These are phyloP conservation scores for Petrocephalus microphthalmus DNA, from an alignment of 2,113 vertebrate species.

Conservation along the genomic window DNA sequence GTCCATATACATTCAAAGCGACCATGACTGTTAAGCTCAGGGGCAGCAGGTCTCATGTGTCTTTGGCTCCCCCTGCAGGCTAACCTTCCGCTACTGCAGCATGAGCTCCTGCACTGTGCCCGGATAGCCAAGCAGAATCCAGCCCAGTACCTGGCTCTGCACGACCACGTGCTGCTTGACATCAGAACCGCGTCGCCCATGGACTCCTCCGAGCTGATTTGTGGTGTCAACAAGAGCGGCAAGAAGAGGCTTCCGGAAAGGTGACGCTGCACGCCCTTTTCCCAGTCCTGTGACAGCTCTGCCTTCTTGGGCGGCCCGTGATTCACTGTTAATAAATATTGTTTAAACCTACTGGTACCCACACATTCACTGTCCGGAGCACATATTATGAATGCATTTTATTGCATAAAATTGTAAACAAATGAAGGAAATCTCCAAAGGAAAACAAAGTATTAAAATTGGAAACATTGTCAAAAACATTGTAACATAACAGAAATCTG, in stretches of 20 bases:
- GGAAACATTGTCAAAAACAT: neutral
- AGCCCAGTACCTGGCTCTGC: conserved; percentile 94
- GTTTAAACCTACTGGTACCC: neutral
- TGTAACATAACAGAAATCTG: neutral
- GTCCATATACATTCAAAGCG: neutral
- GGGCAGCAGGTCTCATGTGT: neutral
- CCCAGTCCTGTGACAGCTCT: neutral
- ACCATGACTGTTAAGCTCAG: neutral
- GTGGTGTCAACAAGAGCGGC: conserved; percentile 83
- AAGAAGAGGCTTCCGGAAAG: conserved; percentile 91
- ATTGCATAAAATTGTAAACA: neutral
- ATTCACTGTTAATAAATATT: neutral
- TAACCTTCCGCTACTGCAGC: conserved; percentile 88
- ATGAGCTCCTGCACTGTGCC: conserved; percentile 90
- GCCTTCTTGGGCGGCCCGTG: neutral
- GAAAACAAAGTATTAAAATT: neutral
- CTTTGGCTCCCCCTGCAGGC: conserved; percentile 56
- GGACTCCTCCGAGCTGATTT: conserved; percentile 84
- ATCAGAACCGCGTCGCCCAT: conserved; percentile 77
- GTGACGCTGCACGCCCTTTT: conserved; percentile 43
- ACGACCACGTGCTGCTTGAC: conserved; percentile 88
- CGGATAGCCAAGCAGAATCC: conserved; percentile 93
- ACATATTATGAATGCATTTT: neutral
- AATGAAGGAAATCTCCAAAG: neutral
- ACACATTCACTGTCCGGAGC: neutral